A percentile compares a stretch with the other conserved stretches of the same genome.
Conservation (phyloP, 2,113 vertebrate genomes). For the Jaculus jaculus region DNA sequence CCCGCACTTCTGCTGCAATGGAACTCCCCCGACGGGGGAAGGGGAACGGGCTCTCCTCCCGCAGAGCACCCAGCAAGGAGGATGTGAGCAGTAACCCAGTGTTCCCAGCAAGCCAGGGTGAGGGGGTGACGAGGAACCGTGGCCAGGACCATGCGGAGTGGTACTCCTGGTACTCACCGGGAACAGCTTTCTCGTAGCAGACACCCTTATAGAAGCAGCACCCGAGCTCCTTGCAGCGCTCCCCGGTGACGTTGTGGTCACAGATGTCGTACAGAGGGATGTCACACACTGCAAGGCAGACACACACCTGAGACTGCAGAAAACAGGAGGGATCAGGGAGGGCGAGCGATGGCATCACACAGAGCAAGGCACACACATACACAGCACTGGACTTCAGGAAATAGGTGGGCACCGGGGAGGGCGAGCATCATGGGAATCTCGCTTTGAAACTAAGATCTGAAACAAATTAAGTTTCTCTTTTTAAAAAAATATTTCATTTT, state of each 20-base stretch:
- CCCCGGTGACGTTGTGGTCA: slow-evolving; percentile 66
- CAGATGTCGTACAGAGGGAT: slow-evolving; percentile 66
- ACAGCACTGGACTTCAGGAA: too few relatives aligned
- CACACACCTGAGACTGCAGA: neutral
- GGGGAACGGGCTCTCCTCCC: neutral
- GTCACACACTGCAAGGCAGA: slow-evolving; percentile 65
- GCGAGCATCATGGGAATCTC: neutral
- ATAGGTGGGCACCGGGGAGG: accelerated
- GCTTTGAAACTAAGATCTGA: slow-evolving; percentile 23
- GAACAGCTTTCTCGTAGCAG: slow-evolving; percentile 64
- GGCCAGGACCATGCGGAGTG: neutral
- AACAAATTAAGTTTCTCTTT: too few relatives aligned
- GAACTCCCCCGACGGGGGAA: neutral
- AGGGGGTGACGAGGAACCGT: neutral
- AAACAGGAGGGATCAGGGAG: neutral
- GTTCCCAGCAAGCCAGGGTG: too few relatives aligned
- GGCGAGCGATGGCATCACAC: slow-evolving; percentile 26
- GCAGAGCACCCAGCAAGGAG: neutral
- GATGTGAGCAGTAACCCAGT: neutral
- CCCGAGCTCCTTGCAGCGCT: slow-evolving; percentile 51
- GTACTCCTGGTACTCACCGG: neutral
- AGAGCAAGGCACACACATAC: slow-evolving; percentile 50
- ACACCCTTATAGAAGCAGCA: slow-evolving; percentile 66
- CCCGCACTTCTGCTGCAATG: too few relatives aligned
- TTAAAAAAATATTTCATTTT: too few relatives aligned